Conservation (phyloP, 2,888 invertebrate species). For the Cheilosia urbana region DNA sequence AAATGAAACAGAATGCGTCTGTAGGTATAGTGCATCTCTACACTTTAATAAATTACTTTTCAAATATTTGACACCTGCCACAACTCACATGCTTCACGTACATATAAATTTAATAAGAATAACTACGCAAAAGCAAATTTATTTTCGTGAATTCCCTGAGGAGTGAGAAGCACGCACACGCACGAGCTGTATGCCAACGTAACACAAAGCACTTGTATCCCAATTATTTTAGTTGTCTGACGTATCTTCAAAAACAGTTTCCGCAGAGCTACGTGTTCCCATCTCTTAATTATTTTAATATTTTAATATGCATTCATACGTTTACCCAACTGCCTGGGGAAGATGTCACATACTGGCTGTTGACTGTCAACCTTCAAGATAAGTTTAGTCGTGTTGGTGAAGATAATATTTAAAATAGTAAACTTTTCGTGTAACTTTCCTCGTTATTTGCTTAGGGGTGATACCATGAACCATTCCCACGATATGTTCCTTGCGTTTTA, state of each 20-base stretch:
- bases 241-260: background rate
- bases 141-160: background rate
- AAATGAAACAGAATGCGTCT: too few relatives aligned
- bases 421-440: too few relatives aligned
- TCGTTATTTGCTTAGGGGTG: too few relatives aligned
- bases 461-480: too few relatives aligned
- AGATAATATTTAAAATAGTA: too few relatives aligned
- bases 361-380: background rate
- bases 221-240: background rate
- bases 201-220: too few relatives aligned
- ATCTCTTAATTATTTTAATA: constrained; percentile 15
- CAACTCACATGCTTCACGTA: background rate
- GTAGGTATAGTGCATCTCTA: too few relatives aligned
- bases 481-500: too few relatives aligned
- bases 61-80: too few relatives aligned
- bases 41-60: too few relatives aligned
- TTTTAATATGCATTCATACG: constrained; percentile 13
- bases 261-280: background rate
- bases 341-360: background rate
- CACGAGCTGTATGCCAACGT: background rate
- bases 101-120: background rate
- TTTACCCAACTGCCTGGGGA: background rate
- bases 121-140: background rate
- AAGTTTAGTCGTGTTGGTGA: too few relatives aligned
- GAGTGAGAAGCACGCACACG: too few relatives aligned